Percentiles rank a stretch among this genome's conserved stretches.
Conservation (phyloP, 2,888 invertebrate species). For the Metalampra italica region DNA sequence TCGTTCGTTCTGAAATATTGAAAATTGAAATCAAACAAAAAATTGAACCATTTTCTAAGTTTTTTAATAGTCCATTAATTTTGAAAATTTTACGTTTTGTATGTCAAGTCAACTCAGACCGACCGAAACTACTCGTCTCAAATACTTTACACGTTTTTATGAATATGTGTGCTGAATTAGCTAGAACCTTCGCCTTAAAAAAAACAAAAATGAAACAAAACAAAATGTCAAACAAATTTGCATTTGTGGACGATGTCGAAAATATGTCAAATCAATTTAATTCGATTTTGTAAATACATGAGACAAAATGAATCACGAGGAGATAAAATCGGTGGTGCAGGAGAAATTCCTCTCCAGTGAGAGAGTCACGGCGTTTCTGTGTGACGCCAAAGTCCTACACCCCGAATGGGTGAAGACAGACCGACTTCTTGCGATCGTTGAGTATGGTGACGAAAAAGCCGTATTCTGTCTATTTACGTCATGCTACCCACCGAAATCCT, state of each 20-base stretch:
- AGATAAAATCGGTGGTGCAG: conserved; percentile 67
- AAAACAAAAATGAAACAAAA: background rate
- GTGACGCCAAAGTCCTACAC: conserved; percentile 68
- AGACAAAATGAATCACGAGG: conserved; percentile 70
- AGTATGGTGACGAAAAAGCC: conserved; percentile 73
- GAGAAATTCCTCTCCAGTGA: conserved; percentile 73
- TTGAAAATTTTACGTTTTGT: too few relatives aligned
- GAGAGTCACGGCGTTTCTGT: conserved; percentile 64
- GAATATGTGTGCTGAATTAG: too few relatives aligned
- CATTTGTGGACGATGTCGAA: conserved; percentile 14
- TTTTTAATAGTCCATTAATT: too few relatives aligned
- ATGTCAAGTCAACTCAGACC: too few relatives aligned
- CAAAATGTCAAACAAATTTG: conserved; percentile 8
- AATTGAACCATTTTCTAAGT: too few relatives aligned
- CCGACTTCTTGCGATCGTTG: conserved; percentile 66
- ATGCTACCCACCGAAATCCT: conserved; percentile 82
- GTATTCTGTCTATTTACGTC: conserved; percentile 74
- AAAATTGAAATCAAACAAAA: too few relatives aligned
- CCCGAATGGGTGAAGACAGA: conserved; percentile 70
- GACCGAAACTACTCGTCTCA: too few relatives aligned
- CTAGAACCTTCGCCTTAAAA: background rate
- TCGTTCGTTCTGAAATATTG: too few relatives aligned
- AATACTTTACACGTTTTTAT: too few relatives aligned
- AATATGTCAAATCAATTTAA: conserved; percentile 16
- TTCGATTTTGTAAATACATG: conserved; percentile 8